Conservation (phyloP, 2,888 invertebrate genomes). For the Agrotis ipsilon region DNA sequence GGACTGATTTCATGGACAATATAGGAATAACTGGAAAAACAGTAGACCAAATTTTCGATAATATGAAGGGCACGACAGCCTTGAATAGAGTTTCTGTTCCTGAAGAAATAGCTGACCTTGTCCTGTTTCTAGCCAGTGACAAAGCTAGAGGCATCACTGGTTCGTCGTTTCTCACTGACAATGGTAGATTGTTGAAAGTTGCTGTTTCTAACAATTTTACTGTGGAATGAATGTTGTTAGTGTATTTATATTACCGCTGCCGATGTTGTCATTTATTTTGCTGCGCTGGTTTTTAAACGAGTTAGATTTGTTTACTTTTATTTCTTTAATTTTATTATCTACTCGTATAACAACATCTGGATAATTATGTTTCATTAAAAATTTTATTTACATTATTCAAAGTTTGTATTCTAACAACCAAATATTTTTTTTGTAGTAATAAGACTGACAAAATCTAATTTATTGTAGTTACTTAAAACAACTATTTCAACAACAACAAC, state of each 20-base stretch:
- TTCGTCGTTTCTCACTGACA: not conserved
- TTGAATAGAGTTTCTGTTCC: not conserved
- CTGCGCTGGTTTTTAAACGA: not conserved
- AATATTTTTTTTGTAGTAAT: too few species aligned
- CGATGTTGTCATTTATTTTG: not conserved
- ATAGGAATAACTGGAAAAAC: not conserved
- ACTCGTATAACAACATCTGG: too few species aligned
- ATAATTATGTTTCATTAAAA: not conserved
- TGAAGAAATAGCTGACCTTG: conserved; percentile 8
- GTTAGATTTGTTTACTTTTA: not conserved
- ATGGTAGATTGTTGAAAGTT: conserved; percentile 1
- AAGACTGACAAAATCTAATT: not conserved
- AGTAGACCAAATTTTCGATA: not conserved
- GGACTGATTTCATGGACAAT: not conserved
- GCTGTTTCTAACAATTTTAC: not conserved
- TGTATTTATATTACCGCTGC: too few species aligned
- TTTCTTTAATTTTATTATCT: not conserved
- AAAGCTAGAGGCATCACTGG: conserved; percentile 24
- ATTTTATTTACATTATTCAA: not conserved
- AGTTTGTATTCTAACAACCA: too few species aligned
- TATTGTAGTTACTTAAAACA: not conserved
- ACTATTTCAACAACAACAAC: too few species aligned
- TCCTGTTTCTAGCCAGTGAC: conserved; percentile 18
- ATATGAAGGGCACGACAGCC: not conserved
- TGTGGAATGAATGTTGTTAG: not conserved